Evolutionary conservation across 2,797 vertebrate species (phyloP), one percentile per base, ranked within the genome.

Genomic region (Anguilla obscura): DNA sequence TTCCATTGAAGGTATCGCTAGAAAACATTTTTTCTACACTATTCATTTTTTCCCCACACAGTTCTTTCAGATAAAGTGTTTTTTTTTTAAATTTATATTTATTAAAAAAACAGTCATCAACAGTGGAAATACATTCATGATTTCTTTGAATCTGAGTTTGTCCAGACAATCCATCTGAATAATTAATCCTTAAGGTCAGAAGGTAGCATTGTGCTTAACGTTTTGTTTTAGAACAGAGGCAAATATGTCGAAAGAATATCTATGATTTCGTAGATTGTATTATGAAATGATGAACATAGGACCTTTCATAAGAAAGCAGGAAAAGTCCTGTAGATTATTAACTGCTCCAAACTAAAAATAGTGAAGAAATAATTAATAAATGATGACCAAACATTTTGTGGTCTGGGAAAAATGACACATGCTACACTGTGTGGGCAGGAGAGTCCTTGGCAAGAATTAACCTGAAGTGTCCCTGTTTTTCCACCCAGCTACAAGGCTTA

Each of bases 341-440:
- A 91, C 89, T 33, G 86, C 86, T 88, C 86, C 87, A 79, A 48
- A 88, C 88, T 90, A 89, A 91, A 92, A 90, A 94, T 90, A 92
- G 84, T 87, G 88, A 88, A 89, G 89, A 87, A 90, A 89, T 91
- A 91, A 94, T 92, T 90, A 92, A 92, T 93, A 91, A 56, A 85
- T 91, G 88, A 91, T 60, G 88, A 84, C 90, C 82, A 85, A 84
- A 84, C 50, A 85, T 69, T 24, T 50, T 91, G 87, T 86, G 90
- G 91, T 88, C 89, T 91, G 87, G 89, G 86, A 92, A 92, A 90
- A 87, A 89, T 91, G 93, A 90, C 90, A 91, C 88, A 90, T 91
- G 91, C 88, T 89, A 88, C 86, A 45, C 87, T 91, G 88, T 91
- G 90, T 87, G 84, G 84, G 36, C 45, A 36, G 63, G 54, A 54